phyloP scores from a whole-genome alignment of 2,113 vertebrate species.

The Pipra filicauda region DNA sequence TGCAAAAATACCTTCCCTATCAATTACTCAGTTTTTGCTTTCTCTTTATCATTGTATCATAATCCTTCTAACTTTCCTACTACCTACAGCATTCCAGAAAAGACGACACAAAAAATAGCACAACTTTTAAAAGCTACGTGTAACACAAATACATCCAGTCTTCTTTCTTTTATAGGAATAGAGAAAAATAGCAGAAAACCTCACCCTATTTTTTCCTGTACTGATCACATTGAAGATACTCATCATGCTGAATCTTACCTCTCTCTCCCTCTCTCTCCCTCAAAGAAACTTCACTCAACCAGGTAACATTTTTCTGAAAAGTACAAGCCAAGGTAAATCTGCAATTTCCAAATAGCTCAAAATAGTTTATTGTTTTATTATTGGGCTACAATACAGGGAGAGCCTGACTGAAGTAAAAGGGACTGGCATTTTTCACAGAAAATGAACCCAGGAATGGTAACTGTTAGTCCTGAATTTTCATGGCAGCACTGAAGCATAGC shows the following conservation, averaged over 20 bases:
- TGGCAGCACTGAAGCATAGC: neutral
- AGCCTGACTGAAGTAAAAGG: neutral
- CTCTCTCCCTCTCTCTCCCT: neutral
- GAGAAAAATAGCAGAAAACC: neutral
- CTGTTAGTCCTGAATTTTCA: neutral
- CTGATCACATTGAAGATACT: neutral
- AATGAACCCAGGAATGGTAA: neutral
- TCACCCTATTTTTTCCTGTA: neutral
- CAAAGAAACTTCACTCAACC: neutral
- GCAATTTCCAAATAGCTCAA: neutral
- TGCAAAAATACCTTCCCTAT: neutral
- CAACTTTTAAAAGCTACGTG: neutral
- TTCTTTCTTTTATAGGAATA: neutral
- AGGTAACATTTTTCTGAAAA: neutral
- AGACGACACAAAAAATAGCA: neutral
- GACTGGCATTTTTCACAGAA: neutral
- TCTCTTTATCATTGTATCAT: neutral
- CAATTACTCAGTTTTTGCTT: neutral
- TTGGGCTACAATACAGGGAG: neutral
- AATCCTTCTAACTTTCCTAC: neutral
- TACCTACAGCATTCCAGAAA: neutral
- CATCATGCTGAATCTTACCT: neutral
- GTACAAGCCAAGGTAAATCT: neutral
- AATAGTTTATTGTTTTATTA: neutral
- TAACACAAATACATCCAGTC: neutral